Conservation (phyloP, 2,113 vertebrate species). For the Phalacrocorax brasilianus region DNA sequence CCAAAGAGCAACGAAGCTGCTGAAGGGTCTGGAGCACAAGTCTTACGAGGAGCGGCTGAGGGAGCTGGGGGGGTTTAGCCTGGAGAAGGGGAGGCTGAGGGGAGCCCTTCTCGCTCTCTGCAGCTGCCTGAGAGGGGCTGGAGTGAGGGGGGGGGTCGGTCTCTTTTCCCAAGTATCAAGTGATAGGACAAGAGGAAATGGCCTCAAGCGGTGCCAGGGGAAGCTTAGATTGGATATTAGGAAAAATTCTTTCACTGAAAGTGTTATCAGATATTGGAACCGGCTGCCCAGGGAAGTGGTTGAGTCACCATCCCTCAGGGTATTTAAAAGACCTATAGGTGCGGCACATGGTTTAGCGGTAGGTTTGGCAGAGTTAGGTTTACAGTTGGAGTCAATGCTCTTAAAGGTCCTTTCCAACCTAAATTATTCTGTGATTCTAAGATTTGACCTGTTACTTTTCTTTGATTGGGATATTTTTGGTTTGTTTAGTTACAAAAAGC, state of each 20-base stretch:
- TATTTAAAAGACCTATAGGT: background rate
- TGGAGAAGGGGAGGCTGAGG: background rate
- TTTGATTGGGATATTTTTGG: background rate
- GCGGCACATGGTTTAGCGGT: too few species aligned
- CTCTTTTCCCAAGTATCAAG: background rate
- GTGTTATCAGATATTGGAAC: background rate
- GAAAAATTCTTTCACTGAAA: background rate
- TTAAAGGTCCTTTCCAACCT: too few species aligned
- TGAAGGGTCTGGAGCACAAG: background rate
- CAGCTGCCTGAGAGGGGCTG: background rate
- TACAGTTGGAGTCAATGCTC: too few species aligned
- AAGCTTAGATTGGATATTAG: background rate
- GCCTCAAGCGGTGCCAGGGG: background rate
- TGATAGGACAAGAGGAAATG: background rate
- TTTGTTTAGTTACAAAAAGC: background rate
- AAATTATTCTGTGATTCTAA: too few species aligned
- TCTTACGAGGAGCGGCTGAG: background rate
- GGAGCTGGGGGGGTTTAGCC: background rate
- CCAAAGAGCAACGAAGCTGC: background rate
- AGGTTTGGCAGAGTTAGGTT: too few species aligned
- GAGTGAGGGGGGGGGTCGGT: rapidly evolving
- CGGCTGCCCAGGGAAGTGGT: background rate
- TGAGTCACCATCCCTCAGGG: background rate
- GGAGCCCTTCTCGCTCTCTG: background rate
- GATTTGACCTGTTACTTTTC: background rate